Evolutionary conservation across 2,113 vertebrate species (phyloP).

Genomic region (human (Homo sapiens)): DNA sequence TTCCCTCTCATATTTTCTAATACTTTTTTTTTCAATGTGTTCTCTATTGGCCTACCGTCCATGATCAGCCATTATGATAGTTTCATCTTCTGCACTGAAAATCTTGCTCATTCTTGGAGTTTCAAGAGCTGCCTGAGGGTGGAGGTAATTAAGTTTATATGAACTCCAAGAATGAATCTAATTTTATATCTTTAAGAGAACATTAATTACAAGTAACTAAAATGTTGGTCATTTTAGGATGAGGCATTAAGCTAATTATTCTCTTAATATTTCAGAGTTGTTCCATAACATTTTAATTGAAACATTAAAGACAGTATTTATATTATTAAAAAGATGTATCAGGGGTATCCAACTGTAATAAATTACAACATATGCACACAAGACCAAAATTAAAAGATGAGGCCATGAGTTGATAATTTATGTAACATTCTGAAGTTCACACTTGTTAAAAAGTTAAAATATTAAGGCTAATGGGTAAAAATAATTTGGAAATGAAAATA

Average conservation of each 20-base stretch:
- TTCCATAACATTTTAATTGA: background rate
- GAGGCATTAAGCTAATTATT: background rate
- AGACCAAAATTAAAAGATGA: slow-evolving; percentile 13
- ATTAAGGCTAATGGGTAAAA: background rate
- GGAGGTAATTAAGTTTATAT: background rate
- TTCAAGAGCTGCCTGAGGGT: background rate
- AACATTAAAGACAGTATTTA: background rate
- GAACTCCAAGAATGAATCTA: background rate
- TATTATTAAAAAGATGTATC: background rate
- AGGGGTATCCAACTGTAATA: background rate
- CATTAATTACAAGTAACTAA: background rate
- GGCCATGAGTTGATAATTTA: background rate
- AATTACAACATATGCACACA: background rate
- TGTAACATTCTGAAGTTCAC: background rate
- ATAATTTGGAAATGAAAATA: background rate
- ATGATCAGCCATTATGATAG: background rate
- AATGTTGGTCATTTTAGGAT: background rate
- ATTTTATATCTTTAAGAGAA: background rate
- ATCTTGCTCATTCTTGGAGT: background rate
- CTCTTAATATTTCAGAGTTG: background rate
- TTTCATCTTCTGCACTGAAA: background rate
- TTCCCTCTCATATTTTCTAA: too few relatives aligned
- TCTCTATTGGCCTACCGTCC: background rate
- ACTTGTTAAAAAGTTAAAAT: background rate
- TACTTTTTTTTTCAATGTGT: background rate